Evolutionary conservation across 2,113 vertebrate genomes (phyloP), one percentile per base, ranked within the genome.

Genomic region (Mustelus asterias): DNA sequence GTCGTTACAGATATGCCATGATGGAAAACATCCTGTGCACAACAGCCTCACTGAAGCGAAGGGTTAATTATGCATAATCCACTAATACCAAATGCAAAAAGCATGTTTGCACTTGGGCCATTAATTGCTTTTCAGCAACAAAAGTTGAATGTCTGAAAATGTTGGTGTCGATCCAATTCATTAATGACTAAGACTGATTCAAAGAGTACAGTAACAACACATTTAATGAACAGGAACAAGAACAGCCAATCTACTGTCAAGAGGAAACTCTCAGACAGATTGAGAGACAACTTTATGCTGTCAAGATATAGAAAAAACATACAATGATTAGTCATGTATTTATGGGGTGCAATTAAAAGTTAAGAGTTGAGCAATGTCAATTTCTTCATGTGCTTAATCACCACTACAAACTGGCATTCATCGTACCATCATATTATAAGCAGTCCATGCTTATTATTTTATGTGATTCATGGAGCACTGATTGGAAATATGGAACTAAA

Each of bases 71-170:
- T 72, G 44, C 44, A 48, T 1, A 54, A 95, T 72, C 26, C 94
- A 72, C 41, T 26, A 67, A 95, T 72, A 26, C 41, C 67, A 95
- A 70, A 72, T 72, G 41, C 89, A 93, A 93, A 95, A 48, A 72
- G 24, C 26, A 65, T 72, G 67, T 44, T 72, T 95, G 93, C 18
- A 33, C 14, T 95, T 72, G 44, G 44, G 69, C 37, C 41, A 95
- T 41, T 95, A 54, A 72, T 54, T 95, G 41, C 41, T 26, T 95
- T 76, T 95, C 22, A 70, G 10, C 29, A 65, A 67, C 20, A 72
- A 95, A 90, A 29, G 58, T 60, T 26, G 67, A 72, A 95, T 54
- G 94, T 95, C 69, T 95, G 94, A 72, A 95, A 95, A 72, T 33
- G 26, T 95, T 95, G 94, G 94, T 95, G 69, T 29, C 2, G 24